These are phyloP conservation scores for Endotricha flammealis DNA, from an alignment of 2,888 invertebrate genomes.

Conservation along the genomic window DNA sequence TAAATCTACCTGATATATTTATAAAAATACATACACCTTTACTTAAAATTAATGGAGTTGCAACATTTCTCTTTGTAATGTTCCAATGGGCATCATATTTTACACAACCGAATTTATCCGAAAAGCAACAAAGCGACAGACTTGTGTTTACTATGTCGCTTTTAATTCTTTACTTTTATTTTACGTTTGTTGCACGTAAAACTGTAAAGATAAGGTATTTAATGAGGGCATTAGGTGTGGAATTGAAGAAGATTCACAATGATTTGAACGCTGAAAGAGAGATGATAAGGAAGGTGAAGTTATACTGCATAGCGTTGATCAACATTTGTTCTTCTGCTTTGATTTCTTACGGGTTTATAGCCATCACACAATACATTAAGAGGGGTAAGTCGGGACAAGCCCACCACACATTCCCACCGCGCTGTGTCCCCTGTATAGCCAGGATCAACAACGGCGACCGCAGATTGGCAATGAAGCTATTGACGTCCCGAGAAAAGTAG, in stretches of 20 bases:
- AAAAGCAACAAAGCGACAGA: slow-evolving; percentile 31
- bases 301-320: slow-evolving; percentile 26
- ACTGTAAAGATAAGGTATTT: slow-evolving; percentile 24
- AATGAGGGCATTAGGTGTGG: slow-evolving; percentile 26
- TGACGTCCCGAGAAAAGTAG: no score
- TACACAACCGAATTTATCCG: slow-evolving; percentile 30
- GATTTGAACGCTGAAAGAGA: slow-evolving; percentile 35
- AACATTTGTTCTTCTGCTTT: slow-evolving; percentile 16
- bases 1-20: neutral
- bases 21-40: neutral
- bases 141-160: slow-evolving; percentile 32
- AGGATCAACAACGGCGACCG: no score
- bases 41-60: neutral
- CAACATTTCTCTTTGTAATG: slow-evolving; percentile 19
- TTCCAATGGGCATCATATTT: slow-evolving; percentile 30
- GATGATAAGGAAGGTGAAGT: slow-evolving; percentile 35
- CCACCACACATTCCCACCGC: no score
- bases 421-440: no score
- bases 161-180: slow-evolving; percentile 27
- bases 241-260: slow-evolving; percentile 33
- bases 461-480: no score
- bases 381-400: slow-evolving; percentile 31
- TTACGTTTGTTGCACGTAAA: slow-evolving; percentile 22
- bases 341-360: slow-evolving; percentile 28
- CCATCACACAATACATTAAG: slow-evolving; percentile 10